phyloP scores from a whole-genome alignment of 2,113 vertebrate species.

The Passer domesticus region DNA sequence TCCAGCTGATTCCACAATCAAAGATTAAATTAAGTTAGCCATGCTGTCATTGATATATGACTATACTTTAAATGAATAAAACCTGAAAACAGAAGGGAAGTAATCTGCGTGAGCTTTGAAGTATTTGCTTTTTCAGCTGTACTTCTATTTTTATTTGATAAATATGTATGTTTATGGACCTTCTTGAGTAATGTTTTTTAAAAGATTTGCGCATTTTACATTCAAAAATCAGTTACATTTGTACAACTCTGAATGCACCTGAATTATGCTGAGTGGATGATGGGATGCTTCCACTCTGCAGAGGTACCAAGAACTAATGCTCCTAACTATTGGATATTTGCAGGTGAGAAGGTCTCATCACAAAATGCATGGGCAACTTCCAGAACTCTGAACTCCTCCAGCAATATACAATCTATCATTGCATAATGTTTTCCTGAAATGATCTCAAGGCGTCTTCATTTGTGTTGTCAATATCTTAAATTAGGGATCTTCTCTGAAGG shows the following conservation, averaged over 20 bases:
- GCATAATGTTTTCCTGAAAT: background rate
- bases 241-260: background rate
- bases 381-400: background rate
- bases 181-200: background rate
- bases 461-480: background rate
- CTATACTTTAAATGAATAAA: background rate
- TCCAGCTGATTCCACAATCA: background rate
- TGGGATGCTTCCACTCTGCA: background rate
- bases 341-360: background rate
- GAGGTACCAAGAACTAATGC: background rate
- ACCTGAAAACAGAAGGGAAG: fast-evolving
- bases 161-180: background rate
- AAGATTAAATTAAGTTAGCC: background rate
- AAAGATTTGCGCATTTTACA: background rate
- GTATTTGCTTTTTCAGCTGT: background rate
- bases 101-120: background rate
- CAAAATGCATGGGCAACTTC: background rate
- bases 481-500: background rate
- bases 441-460: background rate
- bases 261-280: background rate
- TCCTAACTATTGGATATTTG: background rate
- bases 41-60: background rate
- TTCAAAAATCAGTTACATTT: background rate
- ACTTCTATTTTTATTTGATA: background rate
- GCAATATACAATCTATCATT: background rate